Conservation (phyloP, 2,888 invertebrate genomes). For the Acleris laterana region DNA sequence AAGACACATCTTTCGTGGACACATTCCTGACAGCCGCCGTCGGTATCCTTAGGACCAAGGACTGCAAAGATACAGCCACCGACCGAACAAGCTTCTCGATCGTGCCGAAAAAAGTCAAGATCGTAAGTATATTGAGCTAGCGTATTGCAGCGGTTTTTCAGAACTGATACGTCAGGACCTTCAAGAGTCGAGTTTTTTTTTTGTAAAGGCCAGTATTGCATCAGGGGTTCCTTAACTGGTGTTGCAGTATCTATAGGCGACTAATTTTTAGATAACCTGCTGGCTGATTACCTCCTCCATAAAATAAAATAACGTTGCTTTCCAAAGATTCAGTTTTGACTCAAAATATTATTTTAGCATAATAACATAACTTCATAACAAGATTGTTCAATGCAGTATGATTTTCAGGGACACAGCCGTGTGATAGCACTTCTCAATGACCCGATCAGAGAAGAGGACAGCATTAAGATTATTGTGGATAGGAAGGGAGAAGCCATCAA, state of each 20-base stretch:
- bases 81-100: slow-evolving; percentile 89
- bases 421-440: slow-evolving; percentile 91
- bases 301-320: too few relatives aligned
- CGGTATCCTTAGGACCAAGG: slow-evolving; percentile 87
- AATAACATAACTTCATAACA: too few relatives aligned
- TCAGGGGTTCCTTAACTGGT: too few relatives aligned
- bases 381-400: too few relatives aligned
- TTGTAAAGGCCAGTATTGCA: too few relatives aligned
- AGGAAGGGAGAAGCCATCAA: slow-evolving; percentile 92
- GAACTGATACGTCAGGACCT: too few relatives aligned
- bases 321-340: too few relatives aligned
- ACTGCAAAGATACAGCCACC: slow-evolving; percentile 82
- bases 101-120: slow-evolving; percentile 90
- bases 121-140: slow-evolving; percentile 76
- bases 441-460: slow-evolving; percentile 90
- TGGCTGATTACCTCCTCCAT: too few relatives aligned
- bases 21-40: slow-evolving; percentile 93
- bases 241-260: too few relatives aligned
- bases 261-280: too few relatives aligned
- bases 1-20: slow-evolving; percentile 93
- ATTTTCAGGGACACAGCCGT: slow-evolving; percentile 90
- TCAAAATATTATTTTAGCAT: too few relatives aligned
- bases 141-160: not conserved
- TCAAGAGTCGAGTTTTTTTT: too few relatives aligned
- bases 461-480: slow-evolving; percentile 90